phyloP scores from a whole-genome alignment of 2,888 invertebrate species.

The Pachymerium ferrugineum region DNA sequence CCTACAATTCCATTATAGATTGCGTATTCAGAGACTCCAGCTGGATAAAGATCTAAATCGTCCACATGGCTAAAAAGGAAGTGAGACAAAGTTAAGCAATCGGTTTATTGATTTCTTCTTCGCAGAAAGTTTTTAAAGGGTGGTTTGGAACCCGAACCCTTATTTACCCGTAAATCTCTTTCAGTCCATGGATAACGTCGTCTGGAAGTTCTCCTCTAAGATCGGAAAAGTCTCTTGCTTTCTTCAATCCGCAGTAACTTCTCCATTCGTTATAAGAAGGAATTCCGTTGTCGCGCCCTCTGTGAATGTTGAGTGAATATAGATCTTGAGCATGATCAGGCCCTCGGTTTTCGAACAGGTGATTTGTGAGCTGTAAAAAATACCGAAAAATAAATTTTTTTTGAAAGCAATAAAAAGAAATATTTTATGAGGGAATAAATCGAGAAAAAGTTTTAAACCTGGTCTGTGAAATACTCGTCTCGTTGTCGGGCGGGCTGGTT shows the following conservation, averaged over 20 bases:
- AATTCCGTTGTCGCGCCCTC: constrained; percentile 83
- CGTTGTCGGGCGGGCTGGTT: constrained; percentile 92
- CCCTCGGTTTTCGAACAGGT: constrained; percentile 66
- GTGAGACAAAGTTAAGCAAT: not conserved
- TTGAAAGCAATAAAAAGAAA: not conserved
- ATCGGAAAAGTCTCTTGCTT: constrained; percentile 53
- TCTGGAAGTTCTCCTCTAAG: constrained; percentile 82
- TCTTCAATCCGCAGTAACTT: constrained; percentile 39
- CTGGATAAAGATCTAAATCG: constrained; percentile 46
- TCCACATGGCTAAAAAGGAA: constrained; percentile 42
- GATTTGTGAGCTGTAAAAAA: constrained; percentile 75
- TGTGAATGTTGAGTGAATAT: constrained; percentile 87
- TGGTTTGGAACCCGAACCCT: constrained; percentile 46
- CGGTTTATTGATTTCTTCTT: not conserved
- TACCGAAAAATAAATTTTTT: constrained; percentile 11
- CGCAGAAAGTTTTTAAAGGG: not conserved
- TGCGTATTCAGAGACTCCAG: constrained; percentile 43
- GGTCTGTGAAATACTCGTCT: constrained; percentile 86
- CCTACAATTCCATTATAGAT: constrained; percentile 44
- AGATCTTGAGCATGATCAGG: constrained; percentile 73
- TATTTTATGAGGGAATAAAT: not conserved
- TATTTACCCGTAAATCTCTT: constrained; percentile 68
- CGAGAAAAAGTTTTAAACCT: constrained; percentile 55
- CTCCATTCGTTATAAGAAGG: constrained; percentile 65
- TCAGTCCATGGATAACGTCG: constrained; percentile 73